Base-by-base conservation (phyloP, 1,140 invertebrate genomes). In the Pogonomyrmex barbatus region DNA sequence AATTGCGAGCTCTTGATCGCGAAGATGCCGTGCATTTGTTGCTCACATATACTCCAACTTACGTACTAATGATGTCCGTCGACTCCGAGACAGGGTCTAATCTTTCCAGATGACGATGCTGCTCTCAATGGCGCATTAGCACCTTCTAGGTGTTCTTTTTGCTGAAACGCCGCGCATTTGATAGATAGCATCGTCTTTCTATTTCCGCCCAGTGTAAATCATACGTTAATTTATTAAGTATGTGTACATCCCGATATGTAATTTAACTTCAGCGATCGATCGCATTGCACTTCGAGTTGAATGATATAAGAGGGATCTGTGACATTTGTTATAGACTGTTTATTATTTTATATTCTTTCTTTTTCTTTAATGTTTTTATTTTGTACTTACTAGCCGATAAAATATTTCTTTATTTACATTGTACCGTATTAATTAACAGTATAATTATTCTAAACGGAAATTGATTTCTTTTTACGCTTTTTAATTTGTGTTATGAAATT, bases 31-130 rank as follows among this genome's bases (percentile, higher is more conserved):
- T 93, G 24, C 90, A 93, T 62, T 90, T 95, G 54, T 92, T 95
- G 81, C 86, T 95, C 2, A 93, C 94, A 8, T 91, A 94, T 70
- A 95, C 94, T 36, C 92, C 94, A 63, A 92, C 92, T 62, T 95
- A 94, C 79, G 87, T 94, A 71, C 87, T 95, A 60, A 92, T 92
- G 45, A 92, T 91, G 88, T 87, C 91, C 50, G 67, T 92, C 24
- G 94, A 95, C 2, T 95, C 94, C 6, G 94, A 95, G 87, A 95
- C 94, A 78, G 93, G 94, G 78, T 95, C 94, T 33, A 94, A 95
- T 92, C 93, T 95, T 90, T 95, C 94, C 33, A 95, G 94, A 95
- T 95, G 94, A 95, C 94, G 92, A 87, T 93, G 93, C 81, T 94
- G 92, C 79, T 67, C 88, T 85, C 90, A 88, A 87, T 90, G 89